Evolutionary conservation across 2,113 vertebrate genomes (phyloP), one percentile per base, ranked within the genome.

Genomic region (Cephalopholis sonnerati): DNA sequence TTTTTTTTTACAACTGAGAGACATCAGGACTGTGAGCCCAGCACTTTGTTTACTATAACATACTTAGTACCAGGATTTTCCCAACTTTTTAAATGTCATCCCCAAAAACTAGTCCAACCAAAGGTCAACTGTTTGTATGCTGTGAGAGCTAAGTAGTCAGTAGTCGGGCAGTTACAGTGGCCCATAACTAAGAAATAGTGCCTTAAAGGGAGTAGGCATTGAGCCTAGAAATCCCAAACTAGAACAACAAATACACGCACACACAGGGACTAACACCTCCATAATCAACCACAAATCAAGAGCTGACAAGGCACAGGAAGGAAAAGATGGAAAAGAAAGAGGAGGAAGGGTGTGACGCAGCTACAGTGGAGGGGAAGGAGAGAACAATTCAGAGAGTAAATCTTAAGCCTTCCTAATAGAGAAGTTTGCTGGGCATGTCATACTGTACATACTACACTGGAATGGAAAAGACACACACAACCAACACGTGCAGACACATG

Each of bases 261-360:
- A 51, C 22, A 77, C 15, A 12, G 7, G 8, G 9, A 25, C 20
- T 29, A 59, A 64, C 61, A 11, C 27, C 59, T 17, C 20, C 27
- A 13, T 1, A 36, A 48, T 44, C n/a, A 39, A 16, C 20, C 24
- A 41, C 4, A 36, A 59, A 77, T 77, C 54, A 72, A 74, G 48
- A 77, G 72, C 16, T 83, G 75, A 82, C 57, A 46, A 55, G 20
- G 46, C 9, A 20, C 70, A 87, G 90, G 85, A 91, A 93, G 85
- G 79, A 87, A 89, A 39, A 53, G 27, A 77, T 25, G 78, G 74
- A 78, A 81, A 79, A 84, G 77, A 91, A 88, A 54, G 61, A 63
- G 82, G 69, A 79, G 74, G 86, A 77, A 81, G 86, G 67, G 77
- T 80, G 70, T 63, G 53, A 70, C 9, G 2, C 18, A 51, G 74